These are phyloP conservation scores for Doris montereyensis DNA, from an alignment of 2,888 invertebrate species.

Conservation along the genomic window DNA sequence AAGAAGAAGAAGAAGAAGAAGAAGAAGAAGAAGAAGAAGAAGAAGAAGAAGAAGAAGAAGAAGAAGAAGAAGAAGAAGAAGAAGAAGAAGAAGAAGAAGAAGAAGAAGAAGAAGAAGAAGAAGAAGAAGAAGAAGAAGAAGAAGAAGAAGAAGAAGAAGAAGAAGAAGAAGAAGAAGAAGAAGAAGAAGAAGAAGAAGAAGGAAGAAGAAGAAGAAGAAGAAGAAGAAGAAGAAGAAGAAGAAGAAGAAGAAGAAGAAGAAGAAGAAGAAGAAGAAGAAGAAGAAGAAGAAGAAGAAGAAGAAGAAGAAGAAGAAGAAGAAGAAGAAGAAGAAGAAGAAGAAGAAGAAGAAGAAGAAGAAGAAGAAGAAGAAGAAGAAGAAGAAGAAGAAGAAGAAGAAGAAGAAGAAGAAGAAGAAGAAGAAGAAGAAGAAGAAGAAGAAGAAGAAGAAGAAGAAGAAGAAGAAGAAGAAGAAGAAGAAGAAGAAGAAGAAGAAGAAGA, in stretches of 20 bases:
- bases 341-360: not conserved
- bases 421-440: not conserved
- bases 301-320: not conserved
- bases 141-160: not conserved
- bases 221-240: not conserved
- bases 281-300: not conserved
- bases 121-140: not conserved
- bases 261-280: not conserved
- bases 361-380: not conserved
- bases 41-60: not conserved
- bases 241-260: not conserved
- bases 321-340: not conserved
- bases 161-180: not conserved
- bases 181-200: not conserved
- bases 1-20: not conserved
- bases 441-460: slow-evolving; percentile 8
- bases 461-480: not conserved
- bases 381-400: not conserved
- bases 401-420: not conserved
- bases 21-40: not conserved
- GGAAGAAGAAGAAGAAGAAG: not conserved
- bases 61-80: not conserved
- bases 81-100: not conserved
- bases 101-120: not conserved
- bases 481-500: not conserved